Evolutionary conservation across 1,140 invertebrate species (phyloP).

Genomic region (Microplitis mediator): DNA sequence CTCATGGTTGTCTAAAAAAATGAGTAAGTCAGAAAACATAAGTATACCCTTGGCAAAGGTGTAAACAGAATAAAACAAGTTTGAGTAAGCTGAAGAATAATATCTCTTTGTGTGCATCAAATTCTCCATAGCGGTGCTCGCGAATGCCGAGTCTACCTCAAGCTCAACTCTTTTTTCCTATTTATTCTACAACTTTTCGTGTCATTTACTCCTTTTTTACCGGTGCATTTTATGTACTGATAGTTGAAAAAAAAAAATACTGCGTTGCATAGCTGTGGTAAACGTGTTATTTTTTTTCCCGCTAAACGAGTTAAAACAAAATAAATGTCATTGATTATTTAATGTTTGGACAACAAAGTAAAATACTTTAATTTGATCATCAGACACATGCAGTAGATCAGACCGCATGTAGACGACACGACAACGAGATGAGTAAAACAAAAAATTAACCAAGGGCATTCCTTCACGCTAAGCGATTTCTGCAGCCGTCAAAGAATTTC

Average conservation of each 20-base stretch:
- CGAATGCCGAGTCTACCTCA: too few species aligned
- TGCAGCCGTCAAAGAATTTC: conserved; percentile 25
- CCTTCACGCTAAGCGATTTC: conserved; percentile 19
- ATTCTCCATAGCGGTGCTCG: background rate
- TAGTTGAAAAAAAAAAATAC: too few species aligned
- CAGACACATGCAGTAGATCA: background rate
- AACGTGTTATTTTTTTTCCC: too few species aligned
- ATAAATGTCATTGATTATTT: too few species aligned
- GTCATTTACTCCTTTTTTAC: too few species aligned
- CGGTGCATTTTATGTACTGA: too few species aligned
- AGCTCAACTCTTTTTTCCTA: too few species aligned
- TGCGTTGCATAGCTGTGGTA: too few species aligned
- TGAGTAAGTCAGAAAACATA: conserved; percentile 47
- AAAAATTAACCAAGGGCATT: conserved; percentile 17
- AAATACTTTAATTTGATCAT: too few species aligned
- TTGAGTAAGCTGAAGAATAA: conserved; percentile 41
- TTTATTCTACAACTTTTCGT: too few species aligned
- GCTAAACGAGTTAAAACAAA: too few species aligned
- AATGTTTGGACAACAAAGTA: too few species aligned
- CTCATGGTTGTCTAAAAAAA: conserved; percentile 10
- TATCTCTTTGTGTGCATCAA: conserved; percentile 43
- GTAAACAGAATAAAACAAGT: conserved; percentile 48
- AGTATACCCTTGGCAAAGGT: conserved; percentile 52
- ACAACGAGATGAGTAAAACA: background rate
- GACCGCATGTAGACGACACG: background rate